phyloP scores from a whole-genome alignment of 2,113 vertebrate genomes.

The Pedetes capensis region DNA sequence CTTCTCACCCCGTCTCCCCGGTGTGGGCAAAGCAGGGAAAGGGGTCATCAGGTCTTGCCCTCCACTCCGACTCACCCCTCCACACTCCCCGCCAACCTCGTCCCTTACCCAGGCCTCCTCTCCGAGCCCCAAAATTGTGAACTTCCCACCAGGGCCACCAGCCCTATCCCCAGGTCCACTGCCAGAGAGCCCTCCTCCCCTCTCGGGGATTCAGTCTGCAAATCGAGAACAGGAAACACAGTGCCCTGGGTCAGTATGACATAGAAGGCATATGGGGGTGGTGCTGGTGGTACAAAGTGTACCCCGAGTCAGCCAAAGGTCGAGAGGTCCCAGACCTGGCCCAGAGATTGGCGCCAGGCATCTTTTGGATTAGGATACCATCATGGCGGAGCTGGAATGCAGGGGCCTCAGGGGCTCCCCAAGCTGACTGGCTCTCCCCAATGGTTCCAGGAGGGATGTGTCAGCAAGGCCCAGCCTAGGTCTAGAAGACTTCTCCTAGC shows the following conservation, averaged over 20 bases:
- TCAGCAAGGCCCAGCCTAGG: background rate
- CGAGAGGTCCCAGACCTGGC: background rate
- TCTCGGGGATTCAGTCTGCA: background rate
- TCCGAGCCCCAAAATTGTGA: constrained; percentile 11
- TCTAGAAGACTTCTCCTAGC: background rate
- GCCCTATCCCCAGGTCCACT: constrained; percentile 2
- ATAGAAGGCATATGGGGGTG: background rate
- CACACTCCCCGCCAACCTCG: constrained; percentile 24
- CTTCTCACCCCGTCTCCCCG: constrained; percentile 58
- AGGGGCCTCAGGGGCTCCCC: background rate
- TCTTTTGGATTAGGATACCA: background rate
- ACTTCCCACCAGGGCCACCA: background rate
- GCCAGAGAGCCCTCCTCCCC: constrained; percentile 32
- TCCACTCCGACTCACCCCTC: constrained; percentile 64
- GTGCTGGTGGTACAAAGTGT: background rate
- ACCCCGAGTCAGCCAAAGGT: background rate
- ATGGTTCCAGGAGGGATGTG: background rate
- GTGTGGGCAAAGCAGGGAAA: constrained; percentile 69
- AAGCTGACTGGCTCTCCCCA: background rate
- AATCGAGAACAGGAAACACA: background rate
- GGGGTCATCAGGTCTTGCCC: constrained; percentile 79
- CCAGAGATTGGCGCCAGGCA: background rate
- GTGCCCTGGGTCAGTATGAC: background rate
- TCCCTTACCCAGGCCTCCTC: constrained; percentile 49
- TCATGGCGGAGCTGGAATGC: background rate